Evolutionary conservation across 1,140 invertebrate genomes (phyloP).

Genomic region (Piezodorus guildinii): DNA sequence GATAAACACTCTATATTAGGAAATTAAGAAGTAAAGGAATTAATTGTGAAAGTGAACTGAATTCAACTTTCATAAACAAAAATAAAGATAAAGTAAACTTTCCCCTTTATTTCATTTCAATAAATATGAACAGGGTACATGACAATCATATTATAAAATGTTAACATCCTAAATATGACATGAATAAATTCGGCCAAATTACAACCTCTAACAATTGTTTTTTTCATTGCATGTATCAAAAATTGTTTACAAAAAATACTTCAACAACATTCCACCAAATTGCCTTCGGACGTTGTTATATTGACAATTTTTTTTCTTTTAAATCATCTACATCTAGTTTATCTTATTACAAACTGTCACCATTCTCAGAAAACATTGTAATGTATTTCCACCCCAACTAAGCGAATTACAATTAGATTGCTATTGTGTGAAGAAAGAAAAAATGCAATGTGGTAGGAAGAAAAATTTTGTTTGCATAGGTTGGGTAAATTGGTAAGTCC

Average conservation of each 20-base stretch:
- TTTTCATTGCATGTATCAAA: conserved; percentile 1
- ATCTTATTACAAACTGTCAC: neutral
- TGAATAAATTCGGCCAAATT: conserved; percentile 14
- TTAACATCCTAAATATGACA: neutral
- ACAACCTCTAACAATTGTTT: conserved; percentile 4
- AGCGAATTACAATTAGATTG: neutral
- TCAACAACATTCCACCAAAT: conserved; percentile 3
- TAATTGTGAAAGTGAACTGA: no score
- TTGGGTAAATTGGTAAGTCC: neutral
- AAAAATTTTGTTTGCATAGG: neutral
- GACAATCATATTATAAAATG: conserved; percentile 12
- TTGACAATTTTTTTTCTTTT: neutral
- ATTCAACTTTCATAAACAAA: no score
- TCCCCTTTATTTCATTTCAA: no score
- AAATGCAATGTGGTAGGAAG: neutral
- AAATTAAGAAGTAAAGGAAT: no score
- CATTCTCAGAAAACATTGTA: no score
- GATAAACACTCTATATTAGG: no score
- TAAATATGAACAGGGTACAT: neutral
- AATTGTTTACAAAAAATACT: conserved; percentile 14
- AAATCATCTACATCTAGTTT: neutral
- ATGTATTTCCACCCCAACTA: no score
- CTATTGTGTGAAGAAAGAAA: neutral
- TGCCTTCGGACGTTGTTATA: neutral
- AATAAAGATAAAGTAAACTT: no score